Base-by-base conservation (phyloP, 1,140 invertebrate species). In the Copidosoma floridanum region DNA sequence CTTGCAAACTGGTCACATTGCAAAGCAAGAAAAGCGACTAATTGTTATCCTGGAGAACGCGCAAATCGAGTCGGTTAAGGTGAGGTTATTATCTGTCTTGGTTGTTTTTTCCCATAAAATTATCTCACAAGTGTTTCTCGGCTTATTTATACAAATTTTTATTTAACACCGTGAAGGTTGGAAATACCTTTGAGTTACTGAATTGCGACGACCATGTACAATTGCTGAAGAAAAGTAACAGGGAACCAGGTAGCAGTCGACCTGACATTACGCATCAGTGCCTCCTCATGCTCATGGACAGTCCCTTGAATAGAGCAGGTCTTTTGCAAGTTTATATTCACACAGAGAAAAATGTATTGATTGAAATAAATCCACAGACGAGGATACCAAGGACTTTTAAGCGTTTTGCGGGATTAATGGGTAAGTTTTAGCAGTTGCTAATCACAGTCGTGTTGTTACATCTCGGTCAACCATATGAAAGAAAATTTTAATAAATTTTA, bases 291-390 rank as follows among this genome's bases (percentile, higher is more conserved):
- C 81, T 99, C 35, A 88, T 98, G 81, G 96, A 99, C 72, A 97
- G 93, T 69, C 96, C 97, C 0, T 79, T 99, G 14, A 99, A 98
- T 71, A 81, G 94, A 68, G 92, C 94, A 56, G 94, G 93, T 14
- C 76, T 94, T 10, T 75, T 94, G 14, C 91, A 93, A 83, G 94
- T 99, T 0, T 99, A 97, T 74, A 85, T 99, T 61, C 93, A 94
- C 66, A 99, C 97, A 37, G 92, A 90, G 69, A 92, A 94, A 73
- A 99, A 99, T 87, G 95, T 98, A 41, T 81, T 99, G 0, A 99
- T 99, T 71, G 95, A 99, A 89, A 88, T 99, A 21, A 96, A 97
- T 82, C 97, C 98, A 43, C 96, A 98, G 79, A 99, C 96, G 8
- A 88, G 97, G 72, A 97, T 99, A 74, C 98, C 98, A 1, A 85